Evolutionary conservation across 2,113 vertebrate genomes (phyloP), one percentile per base, ranked within the genome.

Genomic region (Romanogobio albipinnatus): DNA sequence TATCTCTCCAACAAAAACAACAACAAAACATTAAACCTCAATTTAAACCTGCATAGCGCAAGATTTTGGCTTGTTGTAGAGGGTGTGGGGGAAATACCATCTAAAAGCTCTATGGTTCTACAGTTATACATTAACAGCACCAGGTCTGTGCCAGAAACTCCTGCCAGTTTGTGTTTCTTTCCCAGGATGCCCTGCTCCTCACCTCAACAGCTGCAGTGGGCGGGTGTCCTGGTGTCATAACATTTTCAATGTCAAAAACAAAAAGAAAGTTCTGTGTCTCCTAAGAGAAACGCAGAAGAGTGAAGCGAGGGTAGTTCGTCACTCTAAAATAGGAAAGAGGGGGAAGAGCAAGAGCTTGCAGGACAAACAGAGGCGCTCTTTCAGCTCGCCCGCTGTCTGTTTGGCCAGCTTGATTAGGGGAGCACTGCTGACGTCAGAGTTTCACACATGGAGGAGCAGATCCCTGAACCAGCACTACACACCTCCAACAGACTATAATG

Each of bases 121-220:
- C 70, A 36, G 58, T 64, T 82, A 71, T 71, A 81, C 59, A 76
- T 86, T 75, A 81, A 81, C 78, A 62, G 29, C 68, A 43, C 36
- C 24, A 6, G 36, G 19, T 19, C 58, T 33, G 29, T 79, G 81
- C 85, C 85, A 86, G 39, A 59, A 77, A 86, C 39, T 19, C 9
- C 17, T 49, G 81, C 81, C 85, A 86, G 85, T 73, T 83, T 62
- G 85, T 71, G 33, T 68, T 79, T 68, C 66, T 84, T 78, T 84
- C 82, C 81, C 75, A 87, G 45, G 68, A 71, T 86, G 85, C 85
- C 82, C 64, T 84, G 75, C 83, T 84, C 68, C 76, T 86, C 85
- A 83, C 66, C 76, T 68, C 58, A 62, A 84, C 81, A 87, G 82
- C 86, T 84, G 76, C 43, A 66, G 85, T 51, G 81, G 81, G 85